Base-by-base conservation (phyloP, 2,888 invertebrate species). In the Caenorhabditis angaria region DNA sequence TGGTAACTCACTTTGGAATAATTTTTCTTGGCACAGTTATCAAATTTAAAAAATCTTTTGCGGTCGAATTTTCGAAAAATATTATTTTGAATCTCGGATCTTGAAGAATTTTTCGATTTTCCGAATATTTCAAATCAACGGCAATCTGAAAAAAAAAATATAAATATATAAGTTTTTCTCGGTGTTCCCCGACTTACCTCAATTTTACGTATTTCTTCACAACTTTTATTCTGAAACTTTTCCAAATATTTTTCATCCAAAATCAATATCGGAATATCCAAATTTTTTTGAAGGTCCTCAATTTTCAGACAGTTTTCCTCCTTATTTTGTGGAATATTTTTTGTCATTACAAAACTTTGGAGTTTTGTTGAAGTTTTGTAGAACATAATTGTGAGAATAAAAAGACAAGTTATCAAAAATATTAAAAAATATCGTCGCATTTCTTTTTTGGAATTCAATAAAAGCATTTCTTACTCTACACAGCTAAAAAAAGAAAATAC, bases 91-190 rank as follows among this genome's bases (percentile, higher is more conserved):
- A 70, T 20, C 58, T 32, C 1, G 50, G 27, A 47, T 70, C 65
- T 12, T 47, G 47, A 0, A 54, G 41, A 0, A 61, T n/a, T n/a
- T 22, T 25, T 8, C n/a, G 2, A 2, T 60, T 59, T 1, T 27
- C 22, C 1, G 59, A 28, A 25, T 57, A 25, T 14, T 41, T 47
- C 2, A 47, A 41, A 24, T 70, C 61, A 0, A 70, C 65, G 22
- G 61, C 70, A 22, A 70, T 41, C 70, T 70, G 67, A 54, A 67
- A 54, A n/a, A 18, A 41, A n/a, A 2, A 12, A n/a, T 35, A 48
- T 14, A 6, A 6, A 35, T 14, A 6, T 10, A 35, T 14, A 6
- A n/a, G n/a, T n/a, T n/a, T n/a, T n/a, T n/a, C n/a, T n/a, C n/a
- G n/a, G n/a, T n/a, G n/a, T n/a, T n/a, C n/a, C n/a, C n/a, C n/a